Conservation (phyloP, 2,888 invertebrate species). For the Chrysopilus asiliformis region DNA sequence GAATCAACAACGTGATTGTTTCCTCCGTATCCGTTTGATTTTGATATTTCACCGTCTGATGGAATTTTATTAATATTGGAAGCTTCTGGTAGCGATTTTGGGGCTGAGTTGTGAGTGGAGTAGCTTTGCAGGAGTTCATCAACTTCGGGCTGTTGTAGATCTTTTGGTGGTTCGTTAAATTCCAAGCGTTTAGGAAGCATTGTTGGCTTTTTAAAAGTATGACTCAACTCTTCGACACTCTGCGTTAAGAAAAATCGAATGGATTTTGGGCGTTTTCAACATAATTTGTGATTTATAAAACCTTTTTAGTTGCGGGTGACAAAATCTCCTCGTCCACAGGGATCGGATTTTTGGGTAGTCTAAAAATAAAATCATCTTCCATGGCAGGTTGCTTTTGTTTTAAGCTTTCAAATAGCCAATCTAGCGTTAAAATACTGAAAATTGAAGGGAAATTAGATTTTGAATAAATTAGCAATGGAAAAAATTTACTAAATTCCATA, state of each 20-base stretch:
- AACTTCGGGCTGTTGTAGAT: constrained; percentile 10
- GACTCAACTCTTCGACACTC: constrained; percentile 32
- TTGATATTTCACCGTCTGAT: neutral
- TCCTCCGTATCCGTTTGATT: constrained; percentile 2
- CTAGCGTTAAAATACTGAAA: constrained; percentile 42
- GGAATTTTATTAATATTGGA: constrained; percentile 8
- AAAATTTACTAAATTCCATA: constrained; percentile 20
- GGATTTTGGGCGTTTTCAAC: constrained; percentile 3
- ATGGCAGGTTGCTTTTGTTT: constrained; percentile 42
- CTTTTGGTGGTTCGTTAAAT: constrained; percentile 6
- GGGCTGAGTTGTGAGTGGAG: constrained; percentile 24
- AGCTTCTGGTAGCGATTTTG: constrained; percentile 19
- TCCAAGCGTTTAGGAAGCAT: constrained; percentile 17
- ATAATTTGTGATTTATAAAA: constrained; percentile 19
- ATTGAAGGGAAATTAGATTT: neutral
- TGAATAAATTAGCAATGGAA: neutral
- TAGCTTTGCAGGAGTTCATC: constrained; percentile 27
- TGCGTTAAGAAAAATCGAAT: constrained; percentile 8
- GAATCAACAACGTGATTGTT: too few species aligned
- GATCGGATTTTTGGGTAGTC: constrained; percentile 25
- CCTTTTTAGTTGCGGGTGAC: constrained; percentile 50
- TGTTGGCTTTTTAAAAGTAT: constrained; percentile 31
- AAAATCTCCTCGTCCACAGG: constrained; percentile 33
- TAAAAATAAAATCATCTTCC: constrained; percentile 38
- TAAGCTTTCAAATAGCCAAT: constrained; percentile 68